Base-by-base conservation (phyloP, 2,888 invertebrate species). In the Argyresthia goedartella region DNA sequence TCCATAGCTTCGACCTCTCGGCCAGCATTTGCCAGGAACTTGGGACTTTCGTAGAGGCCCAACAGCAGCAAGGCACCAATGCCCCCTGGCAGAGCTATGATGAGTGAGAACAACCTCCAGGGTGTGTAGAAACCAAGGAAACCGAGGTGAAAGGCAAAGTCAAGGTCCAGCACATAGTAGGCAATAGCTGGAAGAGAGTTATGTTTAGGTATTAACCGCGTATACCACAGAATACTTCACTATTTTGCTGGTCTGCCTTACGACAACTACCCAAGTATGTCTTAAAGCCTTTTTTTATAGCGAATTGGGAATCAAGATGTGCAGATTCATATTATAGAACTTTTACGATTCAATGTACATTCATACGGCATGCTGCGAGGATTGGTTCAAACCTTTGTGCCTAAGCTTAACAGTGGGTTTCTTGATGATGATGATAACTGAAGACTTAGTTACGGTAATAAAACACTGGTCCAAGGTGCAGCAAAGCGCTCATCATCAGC, bases 1-100 rank as follows among this genome's bases (percentile, higher is more conserved):
- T 73, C 59, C 11, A 93, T 65, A 0, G 93, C 92, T 55, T 92
- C 89, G 0, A 88, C 81, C 49, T 85, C 87, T 41, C 87, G 81
- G 3, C 92, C 91, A 36, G 89, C 88, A 45, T 91, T 89, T 71
- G 92, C 89, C 6, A 93, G 76, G 67, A 92, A 94, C 71, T 93
- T 93, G 6, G 94, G 94, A 65, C 93, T 94, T 70, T 94, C 94
- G 9, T 90, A 88, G 61, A 89, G 88, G 59, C 88, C 85, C 59
- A 88, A 81, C 15, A 91, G 76, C 44, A 89, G 76, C 41, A 89
- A 57, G 0, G 89, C 89, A 9, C 91, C 89, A 0, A 91, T 55
- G 0, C 93, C 71, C 47, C 91, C 86, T 0, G 94, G 92, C 1
- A 92, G 52, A 0, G 90, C 80, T 71, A 88, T 84, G 13, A 89